Evolutionary conservation across 2,113 vertebrate genomes (phyloP), one percentile per base, ranked within the genome.

Genomic region (Labeo catla): DNA sequence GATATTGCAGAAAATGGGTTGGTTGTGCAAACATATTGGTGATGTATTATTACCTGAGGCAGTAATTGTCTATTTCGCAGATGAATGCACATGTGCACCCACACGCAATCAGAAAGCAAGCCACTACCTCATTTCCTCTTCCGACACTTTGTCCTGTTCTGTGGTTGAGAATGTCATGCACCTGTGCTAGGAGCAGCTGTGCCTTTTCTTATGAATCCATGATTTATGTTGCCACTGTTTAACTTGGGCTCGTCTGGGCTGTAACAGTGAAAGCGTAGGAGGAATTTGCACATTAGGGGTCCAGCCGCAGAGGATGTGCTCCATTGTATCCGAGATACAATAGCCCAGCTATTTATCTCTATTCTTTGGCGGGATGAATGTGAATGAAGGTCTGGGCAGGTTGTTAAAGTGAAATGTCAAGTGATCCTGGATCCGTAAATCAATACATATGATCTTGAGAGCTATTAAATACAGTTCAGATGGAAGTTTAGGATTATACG

Each of bases 151-250:
- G 54, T 84, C 76, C 87, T 89, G 80, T 87, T 76, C 86, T 92
- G 89, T 91, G 84, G 84, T 61, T 87, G 57, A 72, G 76, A 77
- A 83, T 54, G 34, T 36, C 78, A 85, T 89, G 87, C 89, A 88
- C 9, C 84, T 92, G 92, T 86, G 88, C 1, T 28, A 7, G 39
- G 74, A 65, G 72, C 85, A 84, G 70, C 72, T 84, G 86, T 59
- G 34, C 85, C 78, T 84, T 88, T 84, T 82, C 85, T 85, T 85
- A 82, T 74, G 82, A 88, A 86, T 83, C 73, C 68, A 43, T 28
- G 50, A 79, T 87, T 87, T 85, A 81, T 84, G 76, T 83, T 86
- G 88, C 70, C 63, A 52, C 52, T 87, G 59, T 87, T 87, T 50
- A 87, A 77, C 82, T 59, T 78, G 72, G 68, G 78, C 57, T 81